Conservation (phyloP, 2,113 vertebrate species). For the Rhinoptilus africanus region DNA sequence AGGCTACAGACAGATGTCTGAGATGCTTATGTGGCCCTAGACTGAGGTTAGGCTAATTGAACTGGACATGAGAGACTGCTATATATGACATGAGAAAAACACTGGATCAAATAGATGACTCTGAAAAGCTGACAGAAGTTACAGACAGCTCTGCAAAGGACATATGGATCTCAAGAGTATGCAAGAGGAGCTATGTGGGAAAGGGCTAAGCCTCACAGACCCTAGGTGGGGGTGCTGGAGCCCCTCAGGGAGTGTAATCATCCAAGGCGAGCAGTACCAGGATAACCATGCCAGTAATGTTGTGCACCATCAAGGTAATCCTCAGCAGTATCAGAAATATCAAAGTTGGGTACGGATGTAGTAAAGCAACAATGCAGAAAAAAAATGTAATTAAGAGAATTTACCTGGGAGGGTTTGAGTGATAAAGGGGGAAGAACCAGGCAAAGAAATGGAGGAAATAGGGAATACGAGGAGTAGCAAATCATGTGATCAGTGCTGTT, state of each 20-base stretch:
- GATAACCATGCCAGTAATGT: background rate
- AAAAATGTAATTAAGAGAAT: background rate
- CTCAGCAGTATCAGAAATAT: background rate
- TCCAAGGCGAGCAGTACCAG: background rate
- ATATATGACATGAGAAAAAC: background rate
- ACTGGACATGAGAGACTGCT: background rate
- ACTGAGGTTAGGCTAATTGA: background rate
- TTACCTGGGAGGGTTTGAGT: background rate
- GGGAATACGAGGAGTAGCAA: background rate
- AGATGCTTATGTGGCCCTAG: background rate
- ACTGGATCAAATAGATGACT: background rate
- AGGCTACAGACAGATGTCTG: background rate
- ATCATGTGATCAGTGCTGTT: background rate
- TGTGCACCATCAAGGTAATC: background rate
- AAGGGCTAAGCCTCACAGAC: background rate
- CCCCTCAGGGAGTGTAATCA: rapidly evolving
- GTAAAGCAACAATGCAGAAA: background rate
- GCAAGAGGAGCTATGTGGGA: background rate
- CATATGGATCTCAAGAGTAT: rapidly evolving
- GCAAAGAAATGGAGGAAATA: background rate
- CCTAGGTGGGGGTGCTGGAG: background rate
- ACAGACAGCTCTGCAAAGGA: background rate
- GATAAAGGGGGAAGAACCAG: background rate
- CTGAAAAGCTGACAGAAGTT: background rate
- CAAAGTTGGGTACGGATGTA: rapidly evolving